Conservation (phyloP, 2,888 invertebrate species). For the Brassicogethes aeneus region DNA sequence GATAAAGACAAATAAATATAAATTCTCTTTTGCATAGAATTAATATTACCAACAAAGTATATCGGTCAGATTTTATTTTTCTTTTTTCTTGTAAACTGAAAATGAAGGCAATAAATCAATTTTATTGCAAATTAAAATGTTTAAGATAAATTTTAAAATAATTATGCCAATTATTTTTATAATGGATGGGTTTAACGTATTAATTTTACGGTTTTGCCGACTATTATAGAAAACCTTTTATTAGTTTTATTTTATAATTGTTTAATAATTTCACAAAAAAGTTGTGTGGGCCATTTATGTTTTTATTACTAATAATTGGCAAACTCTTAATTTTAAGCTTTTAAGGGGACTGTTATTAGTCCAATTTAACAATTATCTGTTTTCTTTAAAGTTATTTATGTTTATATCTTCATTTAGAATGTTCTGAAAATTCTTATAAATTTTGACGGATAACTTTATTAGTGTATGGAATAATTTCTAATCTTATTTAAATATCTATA, state of each 20-base stretch:
- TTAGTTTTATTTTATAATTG: not conserved
- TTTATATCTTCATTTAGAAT: too few relatives aligned
- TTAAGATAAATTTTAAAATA: not conserved
- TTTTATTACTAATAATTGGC: not conserved
- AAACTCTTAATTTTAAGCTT: not conserved
- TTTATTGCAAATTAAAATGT: not conserved
- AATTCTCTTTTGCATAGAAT: not conserved
- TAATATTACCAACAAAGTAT: too few relatives aligned
- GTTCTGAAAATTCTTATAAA: too few relatives aligned
- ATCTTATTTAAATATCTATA: too few relatives aligned
- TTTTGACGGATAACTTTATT: too few relatives aligned
- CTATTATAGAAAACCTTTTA: not conserved
- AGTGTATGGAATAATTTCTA: too few relatives aligned
- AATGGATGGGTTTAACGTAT: not conserved
- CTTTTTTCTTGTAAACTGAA: too few relatives aligned
- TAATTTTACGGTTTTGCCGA: not conserved
- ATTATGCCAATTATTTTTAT: not conserved
- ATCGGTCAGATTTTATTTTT: too few relatives aligned
- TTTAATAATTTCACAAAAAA: not conserved
- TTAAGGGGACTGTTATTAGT: too few relatives aligned
- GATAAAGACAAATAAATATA: too few relatives aligned
- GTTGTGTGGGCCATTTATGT: not conserved
- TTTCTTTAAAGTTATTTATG: too few relatives aligned
- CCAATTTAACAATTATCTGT: too few relatives aligned
- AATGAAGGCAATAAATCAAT: not conserved